Evolutionary conservation across 1,140 invertebrate species (phyloP), one percentile per base, ranked within the genome.

Genomic region (Nomia melanderi): DNA sequence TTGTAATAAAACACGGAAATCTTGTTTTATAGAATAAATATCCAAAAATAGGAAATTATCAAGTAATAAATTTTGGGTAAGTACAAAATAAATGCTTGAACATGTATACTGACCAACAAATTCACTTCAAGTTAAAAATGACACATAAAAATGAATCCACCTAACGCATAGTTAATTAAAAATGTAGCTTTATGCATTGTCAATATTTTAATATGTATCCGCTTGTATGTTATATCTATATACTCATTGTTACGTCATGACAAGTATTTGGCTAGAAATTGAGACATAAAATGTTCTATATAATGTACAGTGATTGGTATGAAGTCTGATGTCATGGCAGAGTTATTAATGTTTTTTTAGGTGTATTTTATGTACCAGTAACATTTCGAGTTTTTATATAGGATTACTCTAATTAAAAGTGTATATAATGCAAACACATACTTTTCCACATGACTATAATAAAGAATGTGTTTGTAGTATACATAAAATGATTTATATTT

Each of bases 291-390:
- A 17, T 74, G 44, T 59, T 9, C 9, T 44, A 14, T 41, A 47
- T 33, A 69, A 69, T 69, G 36, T 69, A 76, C 65, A 69, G n/a
- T 27, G 23, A 67, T 56, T 44, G 53, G 17, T 69, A 69, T 12
- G 14, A 71, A 71, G 17, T 56, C 64, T 77, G 41, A 47, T 77
- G 66, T 82, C 73, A 82, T 72, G 78, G 79, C 47, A 72, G 62
- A 64, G 66, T 56, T 77, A 63, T 29, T 27, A 56, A 78, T 53
- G 29, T 14, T 41, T 71, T 33, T 44, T 56, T 59, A 14, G 41
- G n/a, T 31, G 33, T 69, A 59, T 17, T 17, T 31, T 76, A 31
- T 50, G 57, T 27, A 39, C 50, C 31, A 76, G n/a, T 60, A 23
- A 67, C 36, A 5, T 76, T 29, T 17, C 14, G n/a, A 60, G 14